Conservation (phyloP, 1,140 invertebrate genomes). For the Bombus cullumanus region DNA sequence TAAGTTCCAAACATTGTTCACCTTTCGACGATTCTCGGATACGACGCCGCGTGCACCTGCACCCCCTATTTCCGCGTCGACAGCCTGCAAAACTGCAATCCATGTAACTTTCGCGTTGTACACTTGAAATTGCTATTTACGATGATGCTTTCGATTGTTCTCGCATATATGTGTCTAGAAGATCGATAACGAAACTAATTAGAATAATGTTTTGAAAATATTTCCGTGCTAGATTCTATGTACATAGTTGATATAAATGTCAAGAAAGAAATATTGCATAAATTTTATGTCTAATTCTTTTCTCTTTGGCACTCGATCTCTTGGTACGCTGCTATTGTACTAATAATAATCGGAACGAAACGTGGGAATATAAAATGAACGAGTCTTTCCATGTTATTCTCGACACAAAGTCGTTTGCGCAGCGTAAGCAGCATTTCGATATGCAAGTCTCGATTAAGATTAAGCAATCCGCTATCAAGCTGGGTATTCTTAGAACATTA, state of each 20-base stretch:
- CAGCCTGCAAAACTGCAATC: neutral
- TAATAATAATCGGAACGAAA: neutral
- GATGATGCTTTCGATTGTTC: neutral
- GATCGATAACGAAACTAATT: neutral
- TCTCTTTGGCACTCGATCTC: neutral
- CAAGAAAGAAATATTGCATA: no score
- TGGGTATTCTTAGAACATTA: neutral
- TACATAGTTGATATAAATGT: no score
- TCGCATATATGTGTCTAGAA: neutral
- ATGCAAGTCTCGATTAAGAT: neutral
- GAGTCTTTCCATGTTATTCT: neutral
- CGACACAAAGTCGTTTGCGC: neutral
- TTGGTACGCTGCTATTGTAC: neutral
- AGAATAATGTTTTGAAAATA: no score
- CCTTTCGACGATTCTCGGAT: slow-evolving; percentile 20
- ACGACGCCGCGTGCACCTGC: slow-evolving; percentile 16
- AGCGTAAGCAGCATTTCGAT: neutral
- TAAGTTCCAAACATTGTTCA: slow-evolving; percentile 31
- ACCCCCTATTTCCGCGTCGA: neutral
- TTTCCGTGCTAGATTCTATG: no score
- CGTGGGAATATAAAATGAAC: neutral
- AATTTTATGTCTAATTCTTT: no score
- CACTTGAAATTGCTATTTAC: neutral
- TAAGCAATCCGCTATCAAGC: neutral
- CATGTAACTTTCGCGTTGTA: slow-evolving; percentile 3